phyloP scores from a whole-genome alignment of 2,888 invertebrate genomes.

The Argyresthia goedartella region DNA sequence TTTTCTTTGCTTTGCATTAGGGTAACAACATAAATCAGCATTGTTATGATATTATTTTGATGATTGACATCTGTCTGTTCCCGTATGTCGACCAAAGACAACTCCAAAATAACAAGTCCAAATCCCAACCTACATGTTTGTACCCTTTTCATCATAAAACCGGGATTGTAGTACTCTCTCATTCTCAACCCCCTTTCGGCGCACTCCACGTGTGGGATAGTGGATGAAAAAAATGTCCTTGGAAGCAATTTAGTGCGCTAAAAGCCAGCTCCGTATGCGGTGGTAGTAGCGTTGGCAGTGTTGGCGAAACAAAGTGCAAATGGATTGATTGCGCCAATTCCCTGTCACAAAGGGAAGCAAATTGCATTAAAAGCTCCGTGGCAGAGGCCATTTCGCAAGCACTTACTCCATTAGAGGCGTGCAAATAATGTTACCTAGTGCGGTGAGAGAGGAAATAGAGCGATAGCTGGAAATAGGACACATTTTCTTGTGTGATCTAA shows the following conservation, averaged over 20 bases:
- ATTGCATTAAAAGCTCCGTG: conserved; percentile 70
- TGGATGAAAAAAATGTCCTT: conserved; percentile 17
- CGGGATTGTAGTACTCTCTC: no score
- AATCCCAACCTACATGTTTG: no score
- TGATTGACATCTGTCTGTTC: no score
- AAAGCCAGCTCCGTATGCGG: conserved; percentile 35
- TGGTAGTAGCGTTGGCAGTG: conserved; percentile 31
- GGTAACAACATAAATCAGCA: neutral
- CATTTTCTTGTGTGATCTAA: no score
- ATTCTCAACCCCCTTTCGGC: neutral
- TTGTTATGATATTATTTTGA: no score
- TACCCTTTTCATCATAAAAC: no score
- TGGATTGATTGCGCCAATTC: conserved; percentile 72
- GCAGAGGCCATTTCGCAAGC: conserved; percentile 64
- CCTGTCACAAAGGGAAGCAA: conserved; percentile 61
- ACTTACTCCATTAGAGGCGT: conserved; percentile 64
- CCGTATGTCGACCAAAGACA: no score
- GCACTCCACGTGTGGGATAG: neutral
- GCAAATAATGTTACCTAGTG: conserved; percentile 66
- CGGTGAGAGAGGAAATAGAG: conserved; percentile 27
- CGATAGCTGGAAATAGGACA: no score
- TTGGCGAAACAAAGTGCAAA: conserved; percentile 72
- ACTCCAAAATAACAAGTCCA: no score
- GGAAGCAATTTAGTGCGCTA: conserved; percentile 42
- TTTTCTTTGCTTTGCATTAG: no score